Evolutionary conservation across 2,113 vertebrate species (phyloP), one percentile per base, ranked within the genome.

Genomic region (Carlito syrichta): DNA sequence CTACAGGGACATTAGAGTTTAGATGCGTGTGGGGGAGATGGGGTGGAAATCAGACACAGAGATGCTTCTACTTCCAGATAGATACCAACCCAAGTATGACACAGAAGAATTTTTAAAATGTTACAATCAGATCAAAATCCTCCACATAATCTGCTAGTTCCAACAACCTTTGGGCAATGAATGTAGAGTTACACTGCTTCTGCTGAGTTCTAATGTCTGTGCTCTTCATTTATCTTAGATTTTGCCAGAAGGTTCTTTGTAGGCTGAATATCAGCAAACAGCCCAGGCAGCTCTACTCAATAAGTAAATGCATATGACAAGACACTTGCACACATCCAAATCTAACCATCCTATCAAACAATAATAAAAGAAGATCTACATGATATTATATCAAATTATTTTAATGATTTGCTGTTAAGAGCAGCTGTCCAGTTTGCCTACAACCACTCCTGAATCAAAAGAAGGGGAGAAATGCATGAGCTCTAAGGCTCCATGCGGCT

Each of bases 321-420:
- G 76, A 87, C 19, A 48, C 11, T 45, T 92, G 25, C 20, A 48
- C n/a, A 83, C 32, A 89, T 56, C 50, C 58, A 84, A 60, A 85
- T 69, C 23, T 58, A 76, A 50, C 10, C 35, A 76, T 87, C 76
- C 30, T 19, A 38, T 43, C 9, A 81, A 32, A 40, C 16, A 84
- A 30, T 68, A 45, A 76, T 79, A 63, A 87, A 77, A 87, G 25
- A 35, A 86, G 54, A 83, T 54, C 56, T 43, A 1, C 10, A 7
- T 62, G 52, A 38, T 84, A 83, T 74, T 58, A 79, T 50, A 58
- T 73, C 22, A 1, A 87, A 40, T 52, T 86, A 54, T 94, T 94
- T 90, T 87, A 45, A 69, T 62, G 52, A 54, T 43, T 92, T 86
- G 7, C 30, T 85, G 94, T 87, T 63, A 88, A 88, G n/a, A 94